phyloP scores from a whole-genome alignment of 92 coral and sea anemone genomes.

The Paragorgia papillata region DNA sequence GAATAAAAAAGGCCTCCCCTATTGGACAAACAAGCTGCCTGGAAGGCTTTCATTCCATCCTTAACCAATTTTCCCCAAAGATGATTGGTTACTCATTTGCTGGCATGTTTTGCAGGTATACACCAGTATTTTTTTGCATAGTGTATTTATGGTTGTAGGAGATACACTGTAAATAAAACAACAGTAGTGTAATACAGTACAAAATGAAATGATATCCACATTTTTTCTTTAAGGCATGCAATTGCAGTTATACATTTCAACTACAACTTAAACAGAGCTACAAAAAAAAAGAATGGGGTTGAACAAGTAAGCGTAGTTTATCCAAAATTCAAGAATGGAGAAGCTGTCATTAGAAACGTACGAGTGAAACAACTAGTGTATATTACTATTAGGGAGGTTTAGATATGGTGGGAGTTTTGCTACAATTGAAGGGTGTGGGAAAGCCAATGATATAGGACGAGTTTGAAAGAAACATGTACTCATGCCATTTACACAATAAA shows the following conservation, averaged over 20 bases:
- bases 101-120: constrained; percentile 53
- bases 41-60: constrained; percentile 46
- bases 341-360: constrained; percentile 2
- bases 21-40: constrained; percentile 49
- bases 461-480: constrained; percentile 36
- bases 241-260: constrained; percentile 23
- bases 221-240: constrained; percentile 2
- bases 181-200: no score
- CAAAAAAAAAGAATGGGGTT: neutral
- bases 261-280: constrained; percentile 2
- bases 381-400: neutral
- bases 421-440: no score
- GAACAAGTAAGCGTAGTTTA: constrained; percentile 8
- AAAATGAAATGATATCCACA: no score
- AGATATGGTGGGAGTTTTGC: no score
- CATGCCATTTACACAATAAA: constrained; percentile 21
- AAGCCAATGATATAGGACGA: no score
- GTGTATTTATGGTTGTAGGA: no score
- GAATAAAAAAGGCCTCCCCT: constrained; percentile 56
- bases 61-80: constrained; percentile 50
- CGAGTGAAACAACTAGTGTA: constrained; percentile 27
- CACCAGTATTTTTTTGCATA: neutral
- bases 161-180: no score
- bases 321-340: constrained; percentile 33
- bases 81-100: constrained; percentile 49